Evolutionary conservation across 2,113 vertebrate genomes (phyloP), one percentile per base, ranked within the genome.

Genomic region (Pheucticus melanocephalus): DNA sequence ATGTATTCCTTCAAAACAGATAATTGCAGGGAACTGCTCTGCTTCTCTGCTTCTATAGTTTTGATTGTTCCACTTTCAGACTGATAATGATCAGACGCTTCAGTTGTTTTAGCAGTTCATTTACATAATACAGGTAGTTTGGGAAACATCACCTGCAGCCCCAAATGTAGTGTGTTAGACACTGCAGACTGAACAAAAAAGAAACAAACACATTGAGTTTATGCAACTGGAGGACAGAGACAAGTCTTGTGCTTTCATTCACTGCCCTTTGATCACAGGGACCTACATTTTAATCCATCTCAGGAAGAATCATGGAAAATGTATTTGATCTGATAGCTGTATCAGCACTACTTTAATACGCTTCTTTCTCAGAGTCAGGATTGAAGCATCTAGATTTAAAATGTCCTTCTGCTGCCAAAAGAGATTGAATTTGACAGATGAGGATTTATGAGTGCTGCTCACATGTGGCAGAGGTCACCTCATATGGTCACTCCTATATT

Each of bases 1-100:
- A 95, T 83, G 96, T 95, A 96, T 97, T 98, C 96, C 97, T 97
- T 98, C 97, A 97, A 98, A 97, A 98, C 94, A 97, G 97, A 96
- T 98, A 98, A 98, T 98, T 98, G 97, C 97, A 97, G 94, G 35
- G 96, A 91, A 83, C 94, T 96, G 89, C 88, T 97, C 91, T 96
- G 96, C 95, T 96, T 96, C 97, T 97, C 88, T 94, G 93, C 95
- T 96, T 90, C 85, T 72, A 94, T 92, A 92, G 92, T 97, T 77
- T 87, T 97, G 97, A 95, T 97, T 98, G 97, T 97, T 97, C 97
- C 90, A 91, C 94, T 97, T 96, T 94, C 88, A 96, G 90, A 82
- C 92, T 94, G 72, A 95, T 96, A 95, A 92, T 89, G 97, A 97
- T 95, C 86, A 91, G 83, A 93, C 20, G 1, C 88, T 97, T 97